Evolutionary conservation across 1,140 invertebrate species (phyloP), one percentile per base, ranked within the genome.

Genomic region (Zaprionus africanus): DNA sequence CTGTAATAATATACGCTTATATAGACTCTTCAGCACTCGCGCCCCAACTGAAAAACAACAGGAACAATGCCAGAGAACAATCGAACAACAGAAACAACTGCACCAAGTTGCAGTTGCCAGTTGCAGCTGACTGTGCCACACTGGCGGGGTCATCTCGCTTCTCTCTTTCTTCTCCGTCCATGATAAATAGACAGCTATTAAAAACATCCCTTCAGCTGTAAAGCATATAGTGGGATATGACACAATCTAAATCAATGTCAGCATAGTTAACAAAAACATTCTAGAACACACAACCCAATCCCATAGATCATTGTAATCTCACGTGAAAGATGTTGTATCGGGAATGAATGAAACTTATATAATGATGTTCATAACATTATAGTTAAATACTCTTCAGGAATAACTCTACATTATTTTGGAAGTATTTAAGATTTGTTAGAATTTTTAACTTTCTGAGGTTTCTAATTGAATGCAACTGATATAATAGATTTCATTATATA

Each of bases 101-200:
- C 6, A 31, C 26, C 60, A 19, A 46, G 34, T 41, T 58, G 65
- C 65, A 68, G 65, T 28, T 67, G 65, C 71, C 54, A 68, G 65
- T 28, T 59, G 65, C 71, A 67, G 57, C 46, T 56, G 57, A 54
- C 41, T 46, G 5, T 49, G n/a, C 28, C 26, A 31, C 15, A 15
- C 15, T 24, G 3, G 22, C 38, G 49, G 36, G 57, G 49, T 73
- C 64, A 34, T 19, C 36, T 38, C 36, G 1, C 36, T 5, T 43
- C 41, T 2, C 41, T 17, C 41, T 9, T n/a, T 46, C 41, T 17
- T 22, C 7, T 46, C 5, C 12, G 43, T 38, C n/a, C 38, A 28
- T 74, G 58, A 74, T 74, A 69, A 62, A 74, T 74, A 68, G 71
- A 46, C 68, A 36, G 46, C 36, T 38, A 74, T 62, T 69, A 69